Evolutionary conservation across 1,140 invertebrate genomes (phyloP), one percentile per base, ranked within the genome.

Genomic region (Vanessa tameamea): DNA sequence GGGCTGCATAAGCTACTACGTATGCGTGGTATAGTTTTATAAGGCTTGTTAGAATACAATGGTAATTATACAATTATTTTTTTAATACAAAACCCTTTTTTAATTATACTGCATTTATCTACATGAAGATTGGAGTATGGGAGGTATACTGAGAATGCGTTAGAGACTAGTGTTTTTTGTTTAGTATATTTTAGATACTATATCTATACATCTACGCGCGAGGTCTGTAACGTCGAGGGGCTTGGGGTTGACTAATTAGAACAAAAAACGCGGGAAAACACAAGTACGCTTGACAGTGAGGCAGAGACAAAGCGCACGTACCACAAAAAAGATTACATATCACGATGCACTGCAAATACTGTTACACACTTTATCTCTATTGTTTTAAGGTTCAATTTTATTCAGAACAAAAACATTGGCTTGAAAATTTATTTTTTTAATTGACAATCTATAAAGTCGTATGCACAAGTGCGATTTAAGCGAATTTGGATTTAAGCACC

Each of bases 241-340:
- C 81, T 84, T 79, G 87, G 83, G 88, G 83, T 82, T 85, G 89
- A 89, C 89, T 91, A 92, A 92, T 92, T 92, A 91, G 88, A 92
- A 92, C 90, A 92, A 92, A 92, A 92, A 92, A 91, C 88, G 89
- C 89, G 90, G 89, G 88, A 89, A 91, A 91, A 92, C 88, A 92
- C 81, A 89, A 92, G 90, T 89, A 89, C 83, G 88, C 90, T 92
- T 91, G 88, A 92, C 90, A 92, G 87, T 88, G 88, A 92, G 86
- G 83, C 87, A 89, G 90, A 91, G 90, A 92, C 90, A 92, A 92
- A 92, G 90, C 85, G 83, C 77, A 74, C 78, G 79, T 83, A 69
- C 75, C 51, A 61, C 68, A 76, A 78, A 85, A 86, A 86, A 84
- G 81, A 80, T 86, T 78, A 76, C 78, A 86, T 82, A 82, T 76